Evolutionary conservation across 2,113 vertebrate genomes (phyloP).

Genomic region (Megalops atlanticus): DNA sequence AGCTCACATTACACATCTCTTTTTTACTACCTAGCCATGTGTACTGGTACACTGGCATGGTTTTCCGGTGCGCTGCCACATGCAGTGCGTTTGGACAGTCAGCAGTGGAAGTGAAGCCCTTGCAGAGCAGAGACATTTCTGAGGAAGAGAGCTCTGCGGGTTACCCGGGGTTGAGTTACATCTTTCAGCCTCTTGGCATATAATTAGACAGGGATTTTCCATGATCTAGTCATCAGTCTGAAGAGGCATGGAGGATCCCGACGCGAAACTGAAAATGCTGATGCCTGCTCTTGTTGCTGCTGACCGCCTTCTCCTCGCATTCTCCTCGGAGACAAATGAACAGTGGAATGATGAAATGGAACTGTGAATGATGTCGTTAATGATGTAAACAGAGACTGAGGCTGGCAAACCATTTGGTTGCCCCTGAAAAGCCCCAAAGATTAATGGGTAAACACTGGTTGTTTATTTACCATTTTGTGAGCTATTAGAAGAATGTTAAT

Average conservation of each 20-base stretch:
- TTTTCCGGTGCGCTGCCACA: background rate
- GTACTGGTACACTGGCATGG: background rate
- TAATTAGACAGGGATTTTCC: background rate
- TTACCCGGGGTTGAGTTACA: background rate
- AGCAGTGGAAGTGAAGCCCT: background rate
- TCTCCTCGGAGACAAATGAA: background rate
- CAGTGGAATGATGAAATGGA: background rate
- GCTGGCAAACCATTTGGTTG: background rate
- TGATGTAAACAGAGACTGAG: conserved; percentile 23
- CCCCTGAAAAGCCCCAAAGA: conserved; percentile 7
- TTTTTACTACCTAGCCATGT: background rate
- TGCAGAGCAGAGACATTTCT: background rate
- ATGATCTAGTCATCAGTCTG: background rate
- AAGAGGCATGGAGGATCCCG: background rate
- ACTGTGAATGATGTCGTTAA: conserved; percentile 12
- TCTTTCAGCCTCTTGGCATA: background rate
- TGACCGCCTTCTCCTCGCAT: background rate
- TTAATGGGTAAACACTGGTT: conserved; percentile 16
- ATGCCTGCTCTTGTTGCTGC: background rate
- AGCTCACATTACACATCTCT: conserved; percentile 16
- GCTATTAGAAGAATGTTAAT: conserved; percentile 28
- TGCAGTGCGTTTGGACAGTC: background rate
- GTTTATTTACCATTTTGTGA: conserved; percentile 26
- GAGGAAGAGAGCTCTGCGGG: background rate
- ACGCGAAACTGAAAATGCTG: conserved; percentile 17